A percentile compares a stretch with the other conserved stretches of the same genome.
phyloP scores from a whole-genome alignment of 2,888 invertebrate genomes.

The Camponotus fellah region DNA sequence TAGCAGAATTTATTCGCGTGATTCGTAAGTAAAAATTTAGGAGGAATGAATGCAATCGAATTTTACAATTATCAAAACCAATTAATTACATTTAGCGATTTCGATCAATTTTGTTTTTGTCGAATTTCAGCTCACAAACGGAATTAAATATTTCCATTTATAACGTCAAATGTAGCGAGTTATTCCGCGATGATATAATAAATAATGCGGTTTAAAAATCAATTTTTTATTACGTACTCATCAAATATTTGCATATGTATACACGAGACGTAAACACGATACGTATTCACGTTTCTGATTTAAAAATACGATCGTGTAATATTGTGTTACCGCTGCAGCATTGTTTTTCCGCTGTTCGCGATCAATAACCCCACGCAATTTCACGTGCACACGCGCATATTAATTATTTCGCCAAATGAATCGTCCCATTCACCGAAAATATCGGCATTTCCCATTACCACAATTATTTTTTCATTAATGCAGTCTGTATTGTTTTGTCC shows the following conservation, averaged over 20 bases:
- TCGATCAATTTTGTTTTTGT: background rate
- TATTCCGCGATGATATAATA: conserved; percentile 29
- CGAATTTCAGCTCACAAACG: conserved; percentile 14
- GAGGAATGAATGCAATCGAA: background rate
- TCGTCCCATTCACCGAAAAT: conserved; percentile 52
- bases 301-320: conserved; percentile 51
- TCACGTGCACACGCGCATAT: conserved; percentile 41
- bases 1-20: conserved; percentile 33
- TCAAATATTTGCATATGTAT: background rate
- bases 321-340: conserved; percentile 43
- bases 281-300: conserved; percentile 41
- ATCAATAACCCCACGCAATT: conserved; percentile 50
- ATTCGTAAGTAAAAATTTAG: conserved; percentile 17
- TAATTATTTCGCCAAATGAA: conserved; percentile 51
- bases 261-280: conserved; percentile 11
- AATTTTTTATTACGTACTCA: conserved; percentile 32
- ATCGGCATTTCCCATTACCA: conserved; percentile 40
- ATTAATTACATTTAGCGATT: conserved; percentile 21
- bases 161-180: conserved; percentile 22
- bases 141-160: conserved; percentile 35
- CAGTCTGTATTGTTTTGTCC: conserved; percentile 17
- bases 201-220: conserved; percentile 46
- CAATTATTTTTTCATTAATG: conserved; percentile 51
- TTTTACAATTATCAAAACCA: conserved; percentile 8
- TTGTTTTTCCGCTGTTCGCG: conserved; percentile 42